phyloP scores from a whole-genome alignment of 2,797 vertebrate species.

The Dallia pectoralis region DNA sequence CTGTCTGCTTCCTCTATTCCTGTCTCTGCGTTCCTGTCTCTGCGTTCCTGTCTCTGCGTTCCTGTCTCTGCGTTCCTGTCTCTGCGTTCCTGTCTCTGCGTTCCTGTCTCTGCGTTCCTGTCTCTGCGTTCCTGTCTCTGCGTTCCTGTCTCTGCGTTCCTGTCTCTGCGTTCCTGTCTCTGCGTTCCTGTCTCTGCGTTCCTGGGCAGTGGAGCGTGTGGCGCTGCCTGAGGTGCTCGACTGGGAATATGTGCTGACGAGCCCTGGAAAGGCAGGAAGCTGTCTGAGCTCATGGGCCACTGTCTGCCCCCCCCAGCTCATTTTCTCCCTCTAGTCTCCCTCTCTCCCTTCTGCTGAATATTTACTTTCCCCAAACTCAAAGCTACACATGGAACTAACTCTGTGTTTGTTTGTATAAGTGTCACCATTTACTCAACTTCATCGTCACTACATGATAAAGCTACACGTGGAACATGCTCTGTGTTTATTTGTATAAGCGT shows the following conservation, averaged over 20 bases:
- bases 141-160: constrained; percentile 27
- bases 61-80: constrained; percentile 29
- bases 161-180: background rate
- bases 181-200: constrained; percentile 20
- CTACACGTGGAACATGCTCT: constrained; percentile 10
- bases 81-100: constrained; percentile 13
- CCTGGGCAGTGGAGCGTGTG: constrained; percentile 44
- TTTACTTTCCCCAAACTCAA: constrained; percentile 40
- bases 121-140: constrained; percentile 29
- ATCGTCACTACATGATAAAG: background rate
- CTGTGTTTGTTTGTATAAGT: background rate
- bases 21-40: constrained; percentile 10
- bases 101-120: constrained; percentile 17
- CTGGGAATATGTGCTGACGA: constrained; percentile 55
- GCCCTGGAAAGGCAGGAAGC: constrained; percentile 50
- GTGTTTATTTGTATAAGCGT: background rate
- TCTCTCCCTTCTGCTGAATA: constrained; percentile 29
- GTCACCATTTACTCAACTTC: background rate
- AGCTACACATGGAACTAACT: constrained; percentile 23
- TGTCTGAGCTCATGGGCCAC: constrained; percentile 43
- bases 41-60: constrained; percentile 23
- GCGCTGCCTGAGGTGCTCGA: constrained; percentile 37
- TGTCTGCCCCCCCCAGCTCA: constrained; percentile 18
- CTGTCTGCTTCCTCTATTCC: background rate
- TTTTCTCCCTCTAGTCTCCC: background rate